Evolutionary conservation across 2,113 vertebrate species (phyloP).

Genomic region (Nycticorax nycticorax): DNA sequence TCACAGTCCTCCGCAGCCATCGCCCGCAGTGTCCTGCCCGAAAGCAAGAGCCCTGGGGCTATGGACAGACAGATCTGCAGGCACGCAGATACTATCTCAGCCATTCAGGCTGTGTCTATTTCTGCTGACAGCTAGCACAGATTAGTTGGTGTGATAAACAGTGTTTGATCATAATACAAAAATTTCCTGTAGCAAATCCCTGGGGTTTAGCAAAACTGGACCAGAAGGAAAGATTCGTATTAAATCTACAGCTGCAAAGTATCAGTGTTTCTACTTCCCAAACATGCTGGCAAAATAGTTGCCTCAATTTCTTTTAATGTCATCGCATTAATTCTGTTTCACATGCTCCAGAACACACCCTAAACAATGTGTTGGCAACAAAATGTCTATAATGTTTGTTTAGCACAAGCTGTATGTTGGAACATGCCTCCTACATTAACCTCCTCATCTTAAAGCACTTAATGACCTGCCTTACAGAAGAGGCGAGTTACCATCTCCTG

Average conservation of each 20-base stretch:
- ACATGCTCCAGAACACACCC: not conserved
- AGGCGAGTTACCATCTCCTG: accelerated
- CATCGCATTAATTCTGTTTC: not conserved
- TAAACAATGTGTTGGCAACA: not conserved
- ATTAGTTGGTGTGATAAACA: not conserved
- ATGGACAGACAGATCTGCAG: not conserved
- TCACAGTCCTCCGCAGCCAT: accelerated
- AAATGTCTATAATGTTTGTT: not conserved
- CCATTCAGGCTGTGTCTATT: accelerated
- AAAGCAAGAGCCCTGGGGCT: not conserved
- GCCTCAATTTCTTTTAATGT: not conserved
- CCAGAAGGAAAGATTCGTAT: not conserved
- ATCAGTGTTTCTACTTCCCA: not conserved
- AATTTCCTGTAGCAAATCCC: not conserved
- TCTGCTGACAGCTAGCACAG: not conserved
- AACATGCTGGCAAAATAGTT: not conserved
- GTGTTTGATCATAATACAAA: not conserved
- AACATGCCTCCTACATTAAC: not conserved
- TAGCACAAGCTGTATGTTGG: not conserved
- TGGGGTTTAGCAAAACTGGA: not conserved
- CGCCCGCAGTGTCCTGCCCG: accelerated
- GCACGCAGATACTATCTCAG: accelerated
- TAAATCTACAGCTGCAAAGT: not conserved
- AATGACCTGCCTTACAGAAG: too few relatives aligned
- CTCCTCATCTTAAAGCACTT: not conserved